Evolutionary conservation across 2,113 vertebrate genomes (phyloP).

Genomic region (Hippocampus mohnikei): DNA sequence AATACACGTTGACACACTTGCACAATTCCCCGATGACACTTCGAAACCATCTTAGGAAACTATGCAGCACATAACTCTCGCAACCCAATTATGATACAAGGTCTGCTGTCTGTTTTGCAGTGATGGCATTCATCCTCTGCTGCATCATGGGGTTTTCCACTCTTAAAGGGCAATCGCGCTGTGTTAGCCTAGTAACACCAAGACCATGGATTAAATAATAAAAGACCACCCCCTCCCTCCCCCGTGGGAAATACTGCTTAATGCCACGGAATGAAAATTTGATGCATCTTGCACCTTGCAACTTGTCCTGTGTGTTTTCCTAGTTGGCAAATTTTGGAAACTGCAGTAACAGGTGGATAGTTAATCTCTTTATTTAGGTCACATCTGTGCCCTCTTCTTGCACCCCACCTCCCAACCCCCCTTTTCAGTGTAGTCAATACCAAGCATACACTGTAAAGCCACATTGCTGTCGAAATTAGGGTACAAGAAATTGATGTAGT

Average conservation of each 20-base stretch:
- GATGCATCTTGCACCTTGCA: constrained; percentile 5
- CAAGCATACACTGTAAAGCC: constrained; percentile 23
- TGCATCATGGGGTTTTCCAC: constrained; percentile 63
- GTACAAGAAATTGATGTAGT: constrained; percentile 56
- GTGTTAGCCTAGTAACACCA: constrained; percentile 64
- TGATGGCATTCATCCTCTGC: constrained; percentile 60
- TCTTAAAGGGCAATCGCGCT: constrained; percentile 69
- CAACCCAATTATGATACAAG: constrained; percentile 36
- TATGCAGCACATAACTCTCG: background rate
- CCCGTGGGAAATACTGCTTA: constrained; percentile 54
- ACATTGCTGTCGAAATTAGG: constrained; percentile 52
- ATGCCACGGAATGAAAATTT: constrained; percentile 32
- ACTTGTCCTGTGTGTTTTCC: background rate
- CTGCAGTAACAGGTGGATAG: constrained; percentile 37
- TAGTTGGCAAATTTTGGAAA: constrained; percentile 18
- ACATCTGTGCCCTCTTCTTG: constrained; percentile 32
- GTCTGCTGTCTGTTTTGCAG: constrained; percentile 46
- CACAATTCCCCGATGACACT: background rate
- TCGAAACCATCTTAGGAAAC: background rate
- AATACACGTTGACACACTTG: too few relatives aligned
- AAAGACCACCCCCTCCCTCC: constrained; percentile 43
- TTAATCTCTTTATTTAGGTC: constrained; percentile 54
- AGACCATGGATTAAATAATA: constrained; percentile 70
- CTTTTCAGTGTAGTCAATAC: constrained; percentile 29
- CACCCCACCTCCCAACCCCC: background rate